Evolutionary conservation across 2,888 invertebrate species (phyloP), one percentile per base, ranked within the genome.

Genomic region (Diarsia mendica): DNA sequence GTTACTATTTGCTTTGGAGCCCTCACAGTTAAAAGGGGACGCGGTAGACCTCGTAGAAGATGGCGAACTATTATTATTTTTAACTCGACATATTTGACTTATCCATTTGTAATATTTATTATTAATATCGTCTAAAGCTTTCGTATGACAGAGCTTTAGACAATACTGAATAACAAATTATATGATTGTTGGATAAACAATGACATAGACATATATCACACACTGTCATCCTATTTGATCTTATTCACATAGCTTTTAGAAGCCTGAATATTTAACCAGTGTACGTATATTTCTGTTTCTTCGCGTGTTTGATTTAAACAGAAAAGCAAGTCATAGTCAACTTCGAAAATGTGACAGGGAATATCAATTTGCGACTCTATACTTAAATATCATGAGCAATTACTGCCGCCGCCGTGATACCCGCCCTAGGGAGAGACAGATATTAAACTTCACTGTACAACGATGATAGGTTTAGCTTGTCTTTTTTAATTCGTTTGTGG

Each of bases 331-430:
- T 28, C 28, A 28, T 28, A 28, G 28, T 28, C 28, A 28, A 73
- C 60, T 75, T 79, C 49, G 23, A 83, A 80, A 87, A 67, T 79
- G 28, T 83, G 71, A 88, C 88, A 86, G 58, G 81, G 85, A 87
- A 88, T 87, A 84, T 88, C 86, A 88, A 88, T 88, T 88, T 84
- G 77, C 67, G 81, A 68, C 77, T 77, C 48, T 76, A 80, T 77
- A 70, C 46, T 48, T 69, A 75, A 76, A 84, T 82, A 71, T 81
- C 73, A 79, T 69, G 48, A 67, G 61, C 69, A 75, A 78, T 83
- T 78, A 79, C 72, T 67, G 44, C 75, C 39, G 44, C 75, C 72
- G 67, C 60, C 48, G 49, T 60, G n/a, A 76, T 77, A 70, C 61
- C 72, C 72, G 53, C 76, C 67, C 69, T 28, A 49, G 68, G 69